These are phyloP conservation scores for Drosophila yooni DNA, from an alignment of 2,888 invertebrate species.

Conservation along the genomic window DNA sequence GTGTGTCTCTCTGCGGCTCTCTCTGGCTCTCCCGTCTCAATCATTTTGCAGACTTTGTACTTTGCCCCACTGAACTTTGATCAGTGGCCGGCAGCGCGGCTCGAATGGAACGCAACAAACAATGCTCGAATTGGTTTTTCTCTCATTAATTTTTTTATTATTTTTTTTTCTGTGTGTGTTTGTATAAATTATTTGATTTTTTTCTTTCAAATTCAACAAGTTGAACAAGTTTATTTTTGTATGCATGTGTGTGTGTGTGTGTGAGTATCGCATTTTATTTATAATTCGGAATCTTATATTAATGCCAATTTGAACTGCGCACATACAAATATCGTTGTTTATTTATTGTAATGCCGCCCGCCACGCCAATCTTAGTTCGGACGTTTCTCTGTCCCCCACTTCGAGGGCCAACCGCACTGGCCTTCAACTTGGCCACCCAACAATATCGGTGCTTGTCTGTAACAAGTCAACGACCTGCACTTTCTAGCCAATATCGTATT, in stretches of 20 bases:
- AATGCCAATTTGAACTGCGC: constrained; percentile 55
- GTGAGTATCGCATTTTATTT: constrained; percentile 48
- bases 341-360: background rate
- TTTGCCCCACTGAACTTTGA: constrained; percentile 82
- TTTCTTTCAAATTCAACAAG: constrained; percentile 37
- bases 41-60: constrained; percentile 80
- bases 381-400: background rate
- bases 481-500: background rate
- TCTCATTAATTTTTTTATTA: constrained; percentile 6
- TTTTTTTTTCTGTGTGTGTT: constrained; percentile 5
- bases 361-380: background rate
- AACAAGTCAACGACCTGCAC: background rate
- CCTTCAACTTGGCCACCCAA: constrained; percentile 47
- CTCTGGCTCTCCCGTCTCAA: constrained; percentile 24
- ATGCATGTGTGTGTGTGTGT: constrained; percentile 11
- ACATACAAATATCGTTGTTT: constrained; percentile 27
- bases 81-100: constrained; percentile 46
- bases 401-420: constrained; percentile 3
- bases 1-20: constrained; percentile 10
- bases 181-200: constrained; percentile 48
- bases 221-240: constrained; percentile 33
- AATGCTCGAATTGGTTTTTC: constrained; percentile 54
- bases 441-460: background rate
- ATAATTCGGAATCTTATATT: constrained; percentile 56
- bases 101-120: constrained; percentile 44